Conservation (phyloP, 2,888 invertebrate genomes). For the Oscheius sp. region DNA sequence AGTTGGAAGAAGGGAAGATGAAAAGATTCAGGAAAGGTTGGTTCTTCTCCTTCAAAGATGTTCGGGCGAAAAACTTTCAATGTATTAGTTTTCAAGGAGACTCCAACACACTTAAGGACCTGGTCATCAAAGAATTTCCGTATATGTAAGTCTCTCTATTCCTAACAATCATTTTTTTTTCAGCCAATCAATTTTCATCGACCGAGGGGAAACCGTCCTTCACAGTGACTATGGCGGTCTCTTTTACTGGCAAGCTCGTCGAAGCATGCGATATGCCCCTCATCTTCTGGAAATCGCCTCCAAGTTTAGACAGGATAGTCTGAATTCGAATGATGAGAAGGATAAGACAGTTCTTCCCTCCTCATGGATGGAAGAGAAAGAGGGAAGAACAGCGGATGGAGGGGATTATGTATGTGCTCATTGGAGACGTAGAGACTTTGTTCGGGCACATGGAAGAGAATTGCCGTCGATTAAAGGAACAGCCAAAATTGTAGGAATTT, state of each 20-base stretch:
- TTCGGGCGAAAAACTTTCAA: slow-evolving; percentile 77
- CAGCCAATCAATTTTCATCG: slow-evolving; percentile 72
- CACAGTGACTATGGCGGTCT: slow-evolving; percentile 86
- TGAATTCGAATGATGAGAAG: slow-evolving; percentile 43
- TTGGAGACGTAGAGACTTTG: slow-evolving; percentile 87
- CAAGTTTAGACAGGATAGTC: slow-evolving; percentile 76
- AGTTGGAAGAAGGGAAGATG: not conserved
- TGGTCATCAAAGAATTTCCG: slow-evolving; percentile 43
- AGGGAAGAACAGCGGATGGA: slow-evolving; percentile 64
- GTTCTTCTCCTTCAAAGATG: slow-evolving; percentile 81
- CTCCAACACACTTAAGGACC: slow-evolving; percentile 52
- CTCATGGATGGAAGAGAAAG: slow-evolving; percentile 35
- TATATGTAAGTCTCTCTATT: slow-evolving; percentile 27
- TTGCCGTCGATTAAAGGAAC: slow-evolving; percentile 83
- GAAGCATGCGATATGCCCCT: slow-evolving; percentile 88
- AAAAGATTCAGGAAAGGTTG: slow-evolving; percentile 71
- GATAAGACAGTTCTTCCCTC: slow-evolving; percentile 41
- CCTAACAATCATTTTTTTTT: slow-evolving; percentile 22
- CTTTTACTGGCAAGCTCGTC: slow-evolving; percentile 81
- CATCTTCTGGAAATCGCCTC: slow-evolving; percentile 79
- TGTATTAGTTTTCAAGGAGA: slow-evolving; percentile 79
- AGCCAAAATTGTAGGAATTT: slow-evolving; percentile 71
- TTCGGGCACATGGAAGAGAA: slow-evolving; percentile 79
- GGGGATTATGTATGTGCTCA: slow-evolving; percentile 84
- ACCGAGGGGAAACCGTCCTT: slow-evolving; percentile 82